phyloP scores from a whole-genome alignment of 1,140 invertebrate genomes.

The Diuraphis noxia region DNA sequence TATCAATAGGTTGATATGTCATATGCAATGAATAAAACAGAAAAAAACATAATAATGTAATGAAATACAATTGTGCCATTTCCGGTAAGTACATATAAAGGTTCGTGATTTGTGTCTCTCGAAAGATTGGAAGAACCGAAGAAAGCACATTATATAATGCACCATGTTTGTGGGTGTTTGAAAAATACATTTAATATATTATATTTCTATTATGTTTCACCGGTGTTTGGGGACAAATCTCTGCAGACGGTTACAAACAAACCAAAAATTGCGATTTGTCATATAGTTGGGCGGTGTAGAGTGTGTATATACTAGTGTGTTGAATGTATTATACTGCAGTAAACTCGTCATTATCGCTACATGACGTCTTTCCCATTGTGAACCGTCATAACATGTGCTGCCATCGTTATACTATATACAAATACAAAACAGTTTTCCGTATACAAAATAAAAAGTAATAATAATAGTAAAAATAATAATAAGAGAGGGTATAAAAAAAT shows the following conservation, averaged over 20 bases:
- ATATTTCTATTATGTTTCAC: slow-evolving; percentile 36
- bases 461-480: slow-evolving; percentile 12
- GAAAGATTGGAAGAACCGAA: not conserved
- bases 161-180: slow-evolving; percentile 38
- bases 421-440: slow-evolving; percentile 34
- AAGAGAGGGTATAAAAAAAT: slow-evolving; percentile 31
- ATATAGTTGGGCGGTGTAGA: not conserved
- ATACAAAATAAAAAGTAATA: slow-evolving; percentile 33
- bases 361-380: slow-evolving; percentile 43
- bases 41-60: not conserved
- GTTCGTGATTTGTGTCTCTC: not conserved
- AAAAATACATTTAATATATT: slow-evolving; percentile 27
- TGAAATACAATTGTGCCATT: not conserved
- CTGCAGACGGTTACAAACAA: slow-evolving; percentile 21
- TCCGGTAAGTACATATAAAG: not conserved
- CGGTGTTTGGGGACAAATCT: slow-evolving; percentile 10
- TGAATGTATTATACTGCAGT: not conserved
- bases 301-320: not conserved
- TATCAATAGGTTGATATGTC: no score
- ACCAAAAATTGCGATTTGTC: slow-evolving; percentile 36
- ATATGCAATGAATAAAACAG: not conserved
- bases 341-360: slow-evolving; percentile 49
- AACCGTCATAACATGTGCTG: slow-evolving; percentile 45
- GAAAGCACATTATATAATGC: slow-evolving; percentile 16
- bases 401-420: not conserved